Evolutionary conservation across 2,113 vertebrate species (phyloP).

Genomic region (Butorides virescens): DNA sequence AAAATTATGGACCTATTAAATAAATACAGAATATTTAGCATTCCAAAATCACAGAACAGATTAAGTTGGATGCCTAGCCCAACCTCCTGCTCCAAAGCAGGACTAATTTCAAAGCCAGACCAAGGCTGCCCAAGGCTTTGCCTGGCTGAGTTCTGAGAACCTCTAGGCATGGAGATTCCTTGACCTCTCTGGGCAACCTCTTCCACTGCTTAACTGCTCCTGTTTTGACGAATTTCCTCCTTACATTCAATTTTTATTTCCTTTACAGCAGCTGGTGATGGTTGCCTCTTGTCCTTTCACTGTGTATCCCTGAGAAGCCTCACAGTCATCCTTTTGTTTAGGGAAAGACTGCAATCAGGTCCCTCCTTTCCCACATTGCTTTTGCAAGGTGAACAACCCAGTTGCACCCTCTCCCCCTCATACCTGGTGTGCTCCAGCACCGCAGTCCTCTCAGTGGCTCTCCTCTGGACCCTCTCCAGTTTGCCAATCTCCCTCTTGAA

Average conservation of each 20-base stretch:
- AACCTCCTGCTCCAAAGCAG: not conserved
- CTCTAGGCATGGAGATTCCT: not conserved
- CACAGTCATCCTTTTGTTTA: not conserved
- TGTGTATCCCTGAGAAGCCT: not conserved
- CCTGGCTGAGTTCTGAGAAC: not conserved
- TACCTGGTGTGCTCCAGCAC: fast-evolving
- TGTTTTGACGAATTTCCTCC: not conserved
- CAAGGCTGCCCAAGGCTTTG: not conserved
- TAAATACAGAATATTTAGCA: not conserved
- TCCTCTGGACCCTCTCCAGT: not conserved
- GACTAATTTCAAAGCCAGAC: not conserved
- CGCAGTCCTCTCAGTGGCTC: not conserved
- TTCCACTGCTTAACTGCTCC: not conserved
- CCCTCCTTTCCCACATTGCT: fast-evolving
- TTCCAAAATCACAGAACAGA: not conserved
- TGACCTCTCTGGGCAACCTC: not conserved
- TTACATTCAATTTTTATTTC: not conserved
- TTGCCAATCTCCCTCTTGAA: not conserved
- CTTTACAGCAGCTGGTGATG: not conserved
- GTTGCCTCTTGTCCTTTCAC: not conserved
- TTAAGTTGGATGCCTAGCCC: not conserved
- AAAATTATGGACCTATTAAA: not conserved
- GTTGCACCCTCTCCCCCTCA: not conserved
- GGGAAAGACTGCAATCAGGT: not conserved
- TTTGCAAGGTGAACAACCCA: not conserved